These are phyloP conservation scores for Aphaenogaster ashmeadi DNA, from an alignment of 1,140 invertebrate species.

Conservation along the genomic window DNA sequence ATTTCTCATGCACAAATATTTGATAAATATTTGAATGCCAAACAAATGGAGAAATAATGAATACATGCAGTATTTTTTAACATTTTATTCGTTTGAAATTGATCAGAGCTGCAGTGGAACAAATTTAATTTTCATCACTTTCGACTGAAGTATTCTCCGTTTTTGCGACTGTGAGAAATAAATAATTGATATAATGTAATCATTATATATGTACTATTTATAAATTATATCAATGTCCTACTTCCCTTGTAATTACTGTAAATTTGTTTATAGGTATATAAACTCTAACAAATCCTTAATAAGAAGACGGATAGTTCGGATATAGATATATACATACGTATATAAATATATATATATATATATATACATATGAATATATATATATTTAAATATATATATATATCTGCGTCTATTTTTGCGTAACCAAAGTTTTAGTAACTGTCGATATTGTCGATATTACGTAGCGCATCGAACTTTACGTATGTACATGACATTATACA, in stretches of 20 bases:
- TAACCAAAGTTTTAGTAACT: constrained; percentile 85
- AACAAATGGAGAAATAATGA: not conserved
- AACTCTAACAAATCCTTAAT: constrained; percentile 54
- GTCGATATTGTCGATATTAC: constrained; percentile 63
- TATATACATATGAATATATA: constrained; percentile 66
- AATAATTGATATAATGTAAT: constrained; percentile 75
- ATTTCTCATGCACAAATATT: constrained; percentile 21
- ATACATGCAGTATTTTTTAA: constrained; percentile 19
- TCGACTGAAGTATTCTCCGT: constrained; percentile 47
- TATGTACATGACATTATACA: constrained; percentile 64
- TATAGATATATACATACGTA: constrained; percentile 70
- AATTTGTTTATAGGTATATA: constrained; percentile 83
- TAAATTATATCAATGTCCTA: constrained; percentile 77
- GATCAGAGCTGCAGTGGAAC: not conserved
- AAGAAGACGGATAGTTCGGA: constrained; percentile 69
- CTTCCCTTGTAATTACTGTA: constrained; percentile 83
- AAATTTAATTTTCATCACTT: constrained; percentile 23
- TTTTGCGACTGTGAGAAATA: constrained; percentile 61
- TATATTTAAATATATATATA: constrained; percentile 74
- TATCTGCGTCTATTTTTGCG: constrained; percentile 85
- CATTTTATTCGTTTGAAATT: constrained; percentile 35
- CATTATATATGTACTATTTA: constrained; percentile 78
- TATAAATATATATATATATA: not conserved
- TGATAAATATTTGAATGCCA: not conserved
- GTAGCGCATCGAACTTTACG: constrained; percentile 58